Evolutionary conservation across 2,113 vertebrate species (phyloP).

Genomic region (Mungos mungo): DNA sequence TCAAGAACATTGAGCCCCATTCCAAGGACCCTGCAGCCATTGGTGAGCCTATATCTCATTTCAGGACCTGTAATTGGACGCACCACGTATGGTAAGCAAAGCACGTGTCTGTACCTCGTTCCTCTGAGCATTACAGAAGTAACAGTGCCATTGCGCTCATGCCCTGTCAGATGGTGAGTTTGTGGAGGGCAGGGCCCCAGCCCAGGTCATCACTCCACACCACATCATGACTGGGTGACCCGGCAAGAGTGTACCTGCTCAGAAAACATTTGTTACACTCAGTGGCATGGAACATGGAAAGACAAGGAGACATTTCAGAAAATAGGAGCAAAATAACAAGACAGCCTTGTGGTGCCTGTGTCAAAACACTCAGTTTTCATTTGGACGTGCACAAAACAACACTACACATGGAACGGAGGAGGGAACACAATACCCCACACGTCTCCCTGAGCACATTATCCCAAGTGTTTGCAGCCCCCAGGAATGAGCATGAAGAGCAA

Average conservation of each 20-base stretch:
- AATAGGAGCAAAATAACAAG: background rate
- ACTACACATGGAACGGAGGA: fast-evolving
- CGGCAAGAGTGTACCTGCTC: fast-evolving
- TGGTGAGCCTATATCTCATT: too few species aligned
- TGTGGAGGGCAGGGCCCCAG: fast-evolving
- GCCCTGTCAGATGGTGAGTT: fast-evolving
- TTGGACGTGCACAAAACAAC: background rate
- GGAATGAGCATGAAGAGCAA: fast-evolving
- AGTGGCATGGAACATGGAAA: fast-evolving
- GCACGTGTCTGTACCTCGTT: fast-evolving
- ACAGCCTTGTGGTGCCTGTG: fast-evolving
- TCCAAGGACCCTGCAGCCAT: fast-evolving
- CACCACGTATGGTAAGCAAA: fast-evolving
- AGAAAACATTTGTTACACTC: background rate
- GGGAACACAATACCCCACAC: fast-evolving
- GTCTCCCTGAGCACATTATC: background rate
- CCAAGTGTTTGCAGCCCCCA: background rate
- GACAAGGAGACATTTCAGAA: background rate
- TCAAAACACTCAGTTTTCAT: background rate
- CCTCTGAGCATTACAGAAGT: fast-evolving
- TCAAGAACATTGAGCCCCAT: background rate
- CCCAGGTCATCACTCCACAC: background rate
- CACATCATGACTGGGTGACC: fast-evolving
- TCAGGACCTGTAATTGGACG: too few species aligned
- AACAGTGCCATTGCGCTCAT: fast-evolving